Conservation (phyloP, 2,797 vertebrate species). For the Epinephelus coioides region DNA sequence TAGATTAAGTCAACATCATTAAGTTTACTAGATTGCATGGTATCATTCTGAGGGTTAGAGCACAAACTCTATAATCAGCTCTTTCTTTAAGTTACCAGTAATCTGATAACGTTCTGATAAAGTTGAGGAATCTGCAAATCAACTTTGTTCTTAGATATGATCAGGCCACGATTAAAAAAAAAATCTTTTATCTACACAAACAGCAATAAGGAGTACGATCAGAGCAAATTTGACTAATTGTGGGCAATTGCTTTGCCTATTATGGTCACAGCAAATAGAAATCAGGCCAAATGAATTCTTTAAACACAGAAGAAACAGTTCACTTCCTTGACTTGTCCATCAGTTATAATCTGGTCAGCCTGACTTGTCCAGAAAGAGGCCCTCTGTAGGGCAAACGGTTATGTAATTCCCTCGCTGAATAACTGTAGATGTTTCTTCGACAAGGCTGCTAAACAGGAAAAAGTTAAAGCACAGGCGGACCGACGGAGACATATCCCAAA, state of each 20-base stretch:
- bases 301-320: slow-evolving; percentile 23
- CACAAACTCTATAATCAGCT: background rate
- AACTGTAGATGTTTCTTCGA: slow-evolving; percentile 44
- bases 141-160: background rate
- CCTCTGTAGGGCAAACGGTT: slow-evolving; percentile 62
- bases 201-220: background rate
- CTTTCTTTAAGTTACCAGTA: background rate
- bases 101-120: slow-evolving; percentile 1
- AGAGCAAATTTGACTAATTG: slow-evolving; percentile 31
- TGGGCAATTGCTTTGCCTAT: slow-evolving; percentile 12
- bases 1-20: background rate
- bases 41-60: background rate
- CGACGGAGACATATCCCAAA: slow-evolving; percentile 12
- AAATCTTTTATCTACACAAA: background rate
- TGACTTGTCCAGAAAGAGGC: slow-evolving; percentile 56
- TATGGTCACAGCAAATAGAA: slow-evolving; percentile 25
- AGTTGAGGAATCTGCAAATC: background rate
- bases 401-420: slow-evolving; percentile 64
- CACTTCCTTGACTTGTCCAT: slow-evolving; percentile 42
- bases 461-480: slow-evolving; percentile 21
- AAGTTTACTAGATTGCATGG: background rate
- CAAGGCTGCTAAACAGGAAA: slow-evolving; percentile 48
- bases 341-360: slow-evolving; percentile 56
- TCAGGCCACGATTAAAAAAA: background rate
- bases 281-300: slow-evolving; percentile 34